A percentile compares a stretch with the other conserved stretches of the same genome.
Evolutionary conservation across 2,113 vertebrate genomes (phyloP).

Genomic region (Lathamus discolor): DNA sequence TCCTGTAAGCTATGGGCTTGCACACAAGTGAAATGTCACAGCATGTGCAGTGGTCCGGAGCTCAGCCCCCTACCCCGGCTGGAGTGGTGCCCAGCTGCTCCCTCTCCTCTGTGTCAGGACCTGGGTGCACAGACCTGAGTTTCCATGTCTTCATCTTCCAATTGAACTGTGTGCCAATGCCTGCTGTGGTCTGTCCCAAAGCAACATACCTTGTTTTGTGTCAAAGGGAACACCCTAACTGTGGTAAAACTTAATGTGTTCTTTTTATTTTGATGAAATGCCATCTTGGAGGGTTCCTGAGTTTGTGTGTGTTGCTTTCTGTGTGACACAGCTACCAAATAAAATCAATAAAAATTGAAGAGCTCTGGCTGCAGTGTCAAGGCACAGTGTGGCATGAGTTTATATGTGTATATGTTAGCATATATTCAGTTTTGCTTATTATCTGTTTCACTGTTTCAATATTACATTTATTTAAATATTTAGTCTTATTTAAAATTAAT

Average conservation of each 20-base stretch:
- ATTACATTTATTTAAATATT: background rate
- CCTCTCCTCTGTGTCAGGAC: fast-evolving
- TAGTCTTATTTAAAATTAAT: background rate
- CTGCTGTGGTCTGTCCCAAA: background rate
- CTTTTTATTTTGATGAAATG: background rate
- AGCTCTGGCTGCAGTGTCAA: background rate
- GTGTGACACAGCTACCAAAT: background rate
- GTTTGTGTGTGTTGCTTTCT: background rate
- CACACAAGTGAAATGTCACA: fast-evolving
- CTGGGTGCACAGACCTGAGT: background rate
- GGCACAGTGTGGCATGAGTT: background rate
- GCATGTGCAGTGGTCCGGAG: fast-evolving
- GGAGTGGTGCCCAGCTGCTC: background rate
- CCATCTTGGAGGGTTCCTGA: background rate
- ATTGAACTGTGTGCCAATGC: background rate
- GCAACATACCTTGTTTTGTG: background rate
- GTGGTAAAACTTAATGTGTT: background rate
- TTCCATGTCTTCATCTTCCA: background rate
- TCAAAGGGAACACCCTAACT: background rate
- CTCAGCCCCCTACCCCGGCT: background rate
- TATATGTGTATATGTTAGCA: background rate
- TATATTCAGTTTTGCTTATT: background rate
- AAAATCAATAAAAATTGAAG: background rate
- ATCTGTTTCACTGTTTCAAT: background rate
- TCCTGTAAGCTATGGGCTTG: background rate